Base-by-base conservation (phyloP, 2,888 invertebrate genomes). In the Diarsia mendica region DNA sequence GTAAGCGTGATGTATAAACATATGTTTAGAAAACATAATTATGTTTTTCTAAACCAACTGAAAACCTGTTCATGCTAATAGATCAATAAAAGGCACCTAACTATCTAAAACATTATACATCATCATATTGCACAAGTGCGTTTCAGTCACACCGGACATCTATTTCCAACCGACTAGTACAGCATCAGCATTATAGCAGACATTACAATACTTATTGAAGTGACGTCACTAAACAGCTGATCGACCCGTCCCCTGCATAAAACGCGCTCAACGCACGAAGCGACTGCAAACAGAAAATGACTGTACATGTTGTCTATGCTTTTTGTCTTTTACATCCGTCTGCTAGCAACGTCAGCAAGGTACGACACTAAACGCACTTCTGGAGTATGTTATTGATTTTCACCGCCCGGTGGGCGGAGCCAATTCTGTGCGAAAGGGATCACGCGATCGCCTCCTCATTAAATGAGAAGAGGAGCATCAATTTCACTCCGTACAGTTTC, bases 331-430 rank as follows among this genome's bases (percentile, higher is more conserved):
- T 88, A 89, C 89, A 88, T 88, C 88, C 85, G 86, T 88, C 90
- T 91, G 89, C 87, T 79, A 89, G 88, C 89, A 89, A 94, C 96
- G 96, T 95, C 96, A 94, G 94, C 91, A 88, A 91, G 91, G 94
- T 94, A 94, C 93, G 93, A 93, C 93, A 95, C 92, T 93, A 93
- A 95, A 95, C 94, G 94, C 95, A 95, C 94, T 96, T 96, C 96
- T 96, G 96, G 91, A 94, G 94, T 94, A 92, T 93, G 93, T 96
- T 96, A 96, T 96, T 95, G 96, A 96, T 96, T 96, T 96, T 95
- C 93, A 94, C 92, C 95, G 95, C 96, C 95, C 93, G 95, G 90
- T 94, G 93, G 96, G 96, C 94, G 96, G 93, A 86, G 95, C 92
- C 91, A 94, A 95, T 94, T 93, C 93, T 92, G 96, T 94, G 96